Conservation (phyloP, 2,113 vertebrate species). For the Trichechus manatus region DNA sequence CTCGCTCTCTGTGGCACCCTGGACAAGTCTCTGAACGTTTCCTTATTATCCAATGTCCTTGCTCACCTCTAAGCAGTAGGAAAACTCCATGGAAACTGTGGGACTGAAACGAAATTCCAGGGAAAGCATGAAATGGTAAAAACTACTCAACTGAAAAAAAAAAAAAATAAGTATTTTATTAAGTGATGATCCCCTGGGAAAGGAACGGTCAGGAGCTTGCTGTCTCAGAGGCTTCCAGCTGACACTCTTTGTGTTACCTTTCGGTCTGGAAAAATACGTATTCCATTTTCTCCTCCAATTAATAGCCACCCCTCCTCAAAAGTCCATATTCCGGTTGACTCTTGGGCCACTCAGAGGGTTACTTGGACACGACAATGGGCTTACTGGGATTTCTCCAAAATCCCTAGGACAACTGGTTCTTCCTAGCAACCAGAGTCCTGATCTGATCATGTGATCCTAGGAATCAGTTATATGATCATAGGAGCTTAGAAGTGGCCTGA, state of each 20-base stretch:
- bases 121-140: background rate
- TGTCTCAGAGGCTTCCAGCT: background rate
- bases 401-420: background rate
- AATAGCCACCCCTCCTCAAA: background rate
- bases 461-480: background rate
- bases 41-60: background rate
- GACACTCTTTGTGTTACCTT: background rate
- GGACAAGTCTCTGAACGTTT: background rate
- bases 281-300: background rate
- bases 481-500: background rate
- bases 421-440: background rate
- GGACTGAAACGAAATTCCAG: background rate
- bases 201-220: background rate
- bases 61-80: background rate
- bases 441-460: background rate
- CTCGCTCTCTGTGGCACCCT: background rate
- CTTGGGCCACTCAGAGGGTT: background rate
- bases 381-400: background rate
- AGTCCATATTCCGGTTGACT: background rate
- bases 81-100: background rate
- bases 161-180: background rate
- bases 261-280: background rate
- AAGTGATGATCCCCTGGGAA: background rate
- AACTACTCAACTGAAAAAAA: background rate
- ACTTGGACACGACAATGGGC: background rate